Percentiles rank a stretch among this genome's conserved stretches.
Conservation (phyloP, 1,140 invertebrate genomes). For the Drosophila punjabiensis region DNA sequence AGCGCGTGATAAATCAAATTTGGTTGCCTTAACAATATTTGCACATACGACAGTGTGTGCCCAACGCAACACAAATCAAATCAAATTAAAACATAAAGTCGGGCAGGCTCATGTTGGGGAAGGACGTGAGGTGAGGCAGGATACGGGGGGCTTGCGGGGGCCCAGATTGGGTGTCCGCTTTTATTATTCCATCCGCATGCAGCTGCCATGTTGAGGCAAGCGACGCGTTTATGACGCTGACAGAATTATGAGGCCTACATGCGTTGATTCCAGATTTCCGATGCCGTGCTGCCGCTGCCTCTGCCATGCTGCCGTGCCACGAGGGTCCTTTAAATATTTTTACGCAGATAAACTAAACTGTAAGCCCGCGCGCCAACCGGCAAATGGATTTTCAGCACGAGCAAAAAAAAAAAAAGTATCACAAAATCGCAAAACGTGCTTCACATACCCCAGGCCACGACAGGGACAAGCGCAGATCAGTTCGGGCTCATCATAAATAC, state of each 20-base stretch:
- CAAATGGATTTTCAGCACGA: slow-evolving; percentile 76
- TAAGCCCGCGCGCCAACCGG: slow-evolving; percentile 52
- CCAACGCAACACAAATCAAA: slow-evolving; percentile 84
- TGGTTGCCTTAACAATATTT: slow-evolving; percentile 83
- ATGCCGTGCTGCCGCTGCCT: slow-evolving; percentile 49
- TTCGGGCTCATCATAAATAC: slow-evolving; percentile 78
- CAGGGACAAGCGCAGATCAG: slow-evolving; percentile 28
- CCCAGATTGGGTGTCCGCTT: slow-evolving; percentile 64
- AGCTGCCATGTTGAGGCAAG: slow-evolving; percentile 77
- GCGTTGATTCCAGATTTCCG: slow-evolving; percentile 80
- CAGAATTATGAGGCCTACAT: slow-evolving; percentile 83
- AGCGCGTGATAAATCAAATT: slow-evolving; percentile 79
- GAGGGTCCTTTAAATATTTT: slow-evolving; percentile 79
- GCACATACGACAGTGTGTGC: slow-evolving; percentile 73
- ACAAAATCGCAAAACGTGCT: slow-evolving; percentile 81
- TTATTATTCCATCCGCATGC: slow-evolving; percentile 79
- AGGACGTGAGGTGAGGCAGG: slow-evolving; percentile 4
- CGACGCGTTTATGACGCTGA: slow-evolving; percentile 82
- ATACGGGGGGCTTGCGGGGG: background rate
- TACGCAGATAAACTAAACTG: slow-evolving; percentile 82
- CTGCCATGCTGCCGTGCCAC: slow-evolving; percentile 50
- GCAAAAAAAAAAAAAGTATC: slow-evolving; percentile 50
- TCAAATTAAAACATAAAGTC: slow-evolving; percentile 85
- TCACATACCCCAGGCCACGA: slow-evolving; percentile 58
- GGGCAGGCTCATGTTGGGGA: slow-evolving; percentile 46